Evolutionary conservation across 2,888 invertebrate species (phyloP).

Genomic region (Sclerodermus sp.): DNA sequence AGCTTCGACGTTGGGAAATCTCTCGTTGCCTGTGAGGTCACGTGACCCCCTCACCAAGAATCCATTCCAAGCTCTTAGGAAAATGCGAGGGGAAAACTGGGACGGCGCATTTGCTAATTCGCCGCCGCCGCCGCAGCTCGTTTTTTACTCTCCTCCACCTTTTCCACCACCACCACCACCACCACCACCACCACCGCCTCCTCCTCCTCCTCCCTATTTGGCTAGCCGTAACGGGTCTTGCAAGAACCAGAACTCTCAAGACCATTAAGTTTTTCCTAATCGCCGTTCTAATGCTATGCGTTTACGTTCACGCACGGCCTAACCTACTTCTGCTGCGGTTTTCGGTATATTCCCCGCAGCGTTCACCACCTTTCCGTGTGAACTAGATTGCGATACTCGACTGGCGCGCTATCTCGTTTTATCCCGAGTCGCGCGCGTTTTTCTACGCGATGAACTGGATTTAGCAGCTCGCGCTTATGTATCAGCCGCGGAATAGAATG

Average conservation of each 20-base stretch:
- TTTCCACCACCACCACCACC: too few relatives aligned
- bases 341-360: slow-evolving; percentile 8
- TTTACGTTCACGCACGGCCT: slow-evolving; percentile 8
- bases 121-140: background rate
- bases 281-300: background rate
- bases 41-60: background rate
- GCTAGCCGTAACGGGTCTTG: slow-evolving; percentile 11
- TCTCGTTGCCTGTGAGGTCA: too few relatives aligned
- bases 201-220: slow-evolving; percentile 9
- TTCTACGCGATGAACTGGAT: too few relatives aligned
- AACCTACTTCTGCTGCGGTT: slow-evolving; percentile 20
- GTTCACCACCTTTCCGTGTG: too few relatives aligned
- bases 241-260: slow-evolving; percentile 11
- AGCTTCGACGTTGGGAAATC: too few relatives aligned
- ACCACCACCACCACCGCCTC: too few relatives aligned
- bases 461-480: too few relatives aligned
- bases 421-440: background rate
- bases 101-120: slow-evolving; percentile 10
- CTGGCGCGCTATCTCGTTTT: background rate
- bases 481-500: too few relatives aligned
- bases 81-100: slow-evolving; percentile 9
- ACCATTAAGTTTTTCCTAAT: slow-evolving; percentile 10
- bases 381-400: too few relatives aligned
- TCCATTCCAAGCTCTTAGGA: background rate
- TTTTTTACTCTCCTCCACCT: background rate